Conservation (phyloP, 2,888 invertebrate genomes). For the Troilus luridus region DNA sequence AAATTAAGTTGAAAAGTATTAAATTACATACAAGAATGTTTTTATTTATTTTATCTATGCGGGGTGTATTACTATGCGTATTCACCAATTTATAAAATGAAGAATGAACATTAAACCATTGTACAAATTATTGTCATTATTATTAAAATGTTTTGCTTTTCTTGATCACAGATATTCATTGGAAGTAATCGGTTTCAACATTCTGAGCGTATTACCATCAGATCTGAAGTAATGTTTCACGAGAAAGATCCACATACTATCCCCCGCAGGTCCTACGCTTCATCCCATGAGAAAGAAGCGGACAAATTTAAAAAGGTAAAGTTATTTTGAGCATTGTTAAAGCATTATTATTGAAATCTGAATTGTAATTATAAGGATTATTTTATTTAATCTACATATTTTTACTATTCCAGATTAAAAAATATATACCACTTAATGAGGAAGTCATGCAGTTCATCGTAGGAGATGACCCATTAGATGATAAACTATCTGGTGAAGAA, state of each 20-base stretch:
- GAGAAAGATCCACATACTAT: not conserved
- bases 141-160: not conserved
- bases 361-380: not conserved
- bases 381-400: not conserved
- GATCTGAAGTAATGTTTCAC: not conserved
- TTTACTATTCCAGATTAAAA: not conserved
- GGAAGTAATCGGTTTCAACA: not conserved
- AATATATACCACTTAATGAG: not conserved
- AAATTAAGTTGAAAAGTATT: no score
- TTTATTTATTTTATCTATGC: no score
- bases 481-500: not conserved
- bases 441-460: not conserved
- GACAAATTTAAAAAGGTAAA: not conserved
- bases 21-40: no score
- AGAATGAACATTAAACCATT: no score
- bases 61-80: no score
- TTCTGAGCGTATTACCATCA: not conserved
- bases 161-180: not conserved
- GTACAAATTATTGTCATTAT: no score
- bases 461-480: not conserved
- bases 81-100: no score
- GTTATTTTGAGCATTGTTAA: not conserved
- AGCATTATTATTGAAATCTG: not conserved
- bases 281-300: not conserved
- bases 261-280: not conserved